Percentiles rank a stretch among this genome's conserved stretches.
phyloP scores from a whole-genome alignment of 2,888 invertebrate species.

The Lottia gigantea region DNA sequence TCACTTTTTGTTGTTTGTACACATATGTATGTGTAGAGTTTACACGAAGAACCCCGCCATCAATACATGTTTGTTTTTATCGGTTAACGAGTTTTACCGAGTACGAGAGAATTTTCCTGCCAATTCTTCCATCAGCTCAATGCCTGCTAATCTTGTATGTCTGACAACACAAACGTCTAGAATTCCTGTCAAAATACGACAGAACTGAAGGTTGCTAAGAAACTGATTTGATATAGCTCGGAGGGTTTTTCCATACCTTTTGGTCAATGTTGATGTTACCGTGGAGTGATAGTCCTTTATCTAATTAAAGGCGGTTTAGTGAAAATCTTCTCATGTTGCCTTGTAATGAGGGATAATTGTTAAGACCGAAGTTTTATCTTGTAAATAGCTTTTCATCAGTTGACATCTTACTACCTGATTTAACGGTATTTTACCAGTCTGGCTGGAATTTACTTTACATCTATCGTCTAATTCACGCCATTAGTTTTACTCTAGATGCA shows the following conservation, averaged over 20 bases:
- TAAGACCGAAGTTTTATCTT: no score
- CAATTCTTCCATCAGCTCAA: background rate
- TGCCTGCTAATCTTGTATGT: background rate
- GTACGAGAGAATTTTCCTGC: no score
- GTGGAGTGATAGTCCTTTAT: background rate
- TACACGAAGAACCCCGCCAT: no score
- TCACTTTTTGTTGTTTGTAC: background rate
- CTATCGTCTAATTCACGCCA: no score
- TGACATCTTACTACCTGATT: no score
- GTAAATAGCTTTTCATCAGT: no score
- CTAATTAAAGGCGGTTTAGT: constrained; percentile 7
- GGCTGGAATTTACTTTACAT: no score
- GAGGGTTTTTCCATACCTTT: constrained; percentile 4
- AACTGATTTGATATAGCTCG: constrained; percentile 17
- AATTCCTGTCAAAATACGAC: constrained; percentile 17
- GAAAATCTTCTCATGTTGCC: background rate
- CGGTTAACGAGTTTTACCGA: no score
- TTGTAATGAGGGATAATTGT: background rate
- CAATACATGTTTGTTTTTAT: no score
- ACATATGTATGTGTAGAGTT: background rate
- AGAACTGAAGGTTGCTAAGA: constrained; percentile 12
- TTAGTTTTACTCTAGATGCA: no score
- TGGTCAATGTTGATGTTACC: constrained; percentile 7
- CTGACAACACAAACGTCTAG: background rate
- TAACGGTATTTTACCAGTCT: no score